Evolutionary conservation across 2,888 invertebrate species (phyloP).

Genomic region (Oasisia sp.): DNA sequence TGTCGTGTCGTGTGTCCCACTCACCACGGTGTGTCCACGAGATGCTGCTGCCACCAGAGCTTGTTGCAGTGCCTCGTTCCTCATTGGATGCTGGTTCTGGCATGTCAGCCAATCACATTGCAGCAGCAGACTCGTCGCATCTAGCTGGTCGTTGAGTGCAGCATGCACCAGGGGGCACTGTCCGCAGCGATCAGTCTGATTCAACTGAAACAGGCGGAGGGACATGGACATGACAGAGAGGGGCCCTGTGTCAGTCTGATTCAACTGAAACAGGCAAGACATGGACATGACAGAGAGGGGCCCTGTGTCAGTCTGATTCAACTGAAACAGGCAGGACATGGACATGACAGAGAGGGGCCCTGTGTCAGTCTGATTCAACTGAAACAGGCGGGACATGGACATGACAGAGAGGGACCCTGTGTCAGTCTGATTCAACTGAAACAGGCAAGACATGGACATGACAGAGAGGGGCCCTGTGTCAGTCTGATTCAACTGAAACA

Average conservation of each 20-base stretch:
- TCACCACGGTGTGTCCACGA: not conserved
- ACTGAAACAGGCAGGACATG: constrained; percentile 46
- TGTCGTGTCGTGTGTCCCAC: not conserved
- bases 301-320: constrained; percentile 67
- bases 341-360: constrained; percentile 73
- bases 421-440: constrained; percentile 63
- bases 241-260: not conserved
- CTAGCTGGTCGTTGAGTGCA: constrained; percentile 85
- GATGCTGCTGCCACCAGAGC: constrained; percentile 85
- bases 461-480: constrained; percentile 74
- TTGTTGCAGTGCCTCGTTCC: constrained; percentile 83
- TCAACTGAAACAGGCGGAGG: constrained; percentile 52
- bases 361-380: constrained; percentile 64
- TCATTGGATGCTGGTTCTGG: constrained; percentile 55
- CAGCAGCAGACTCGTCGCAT: constrained; percentile 86
- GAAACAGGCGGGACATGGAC: constrained; percentile 20
- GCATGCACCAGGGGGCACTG: constrained; percentile 86
- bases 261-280: not conserved
- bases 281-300: constrained; percentile 69
- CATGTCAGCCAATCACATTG: constrained; percentile 82
- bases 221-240: not conserved
- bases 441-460: not conserved
- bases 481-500: constrained; percentile 59
- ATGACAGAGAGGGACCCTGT: too few species aligned
- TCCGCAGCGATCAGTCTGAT: constrained; percentile 61